A percentile compares a stretch with the other conserved stretches of the same genome.
phyloP scores from a whole-genome alignment of 2,888 invertebrate species.

The Eupithecia insigniata region DNA sequence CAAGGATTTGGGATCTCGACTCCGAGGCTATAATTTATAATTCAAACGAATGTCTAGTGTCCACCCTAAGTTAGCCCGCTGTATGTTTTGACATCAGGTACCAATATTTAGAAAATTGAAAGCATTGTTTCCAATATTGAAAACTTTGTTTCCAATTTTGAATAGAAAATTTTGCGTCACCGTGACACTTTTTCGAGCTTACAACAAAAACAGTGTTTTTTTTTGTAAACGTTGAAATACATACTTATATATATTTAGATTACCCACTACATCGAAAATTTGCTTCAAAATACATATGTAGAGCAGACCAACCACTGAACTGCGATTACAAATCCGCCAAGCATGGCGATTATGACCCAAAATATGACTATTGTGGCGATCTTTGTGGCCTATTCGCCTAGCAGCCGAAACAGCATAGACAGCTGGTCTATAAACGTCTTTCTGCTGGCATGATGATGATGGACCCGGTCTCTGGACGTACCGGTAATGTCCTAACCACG shows the following conservation, averaged over 20 bases:
- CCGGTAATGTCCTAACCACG: slow-evolving; percentile 28
- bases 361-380: neutral
- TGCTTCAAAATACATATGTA: neutral
- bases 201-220: too few relatives aligned
- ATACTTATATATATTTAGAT: too few relatives aligned
- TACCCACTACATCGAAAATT: neutral
- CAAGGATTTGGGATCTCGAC: slow-evolving; percentile 13
- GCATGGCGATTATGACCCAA: neutral
- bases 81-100: neutral
- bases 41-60: neutral
- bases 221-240: too few relatives aligned
- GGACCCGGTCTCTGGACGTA: slow-evolving; percentile 5
- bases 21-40: neutral
- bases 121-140: neutral
- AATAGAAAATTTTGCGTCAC: neutral
- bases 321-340: neutral
- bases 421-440: neutral
- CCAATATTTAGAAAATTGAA: neutral
- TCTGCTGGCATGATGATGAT: neutral
- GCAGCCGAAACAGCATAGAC: too few relatives aligned
- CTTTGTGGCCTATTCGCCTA: neutral
- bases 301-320: neutral
- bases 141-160: neutral
- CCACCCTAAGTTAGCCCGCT: neutral
- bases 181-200: neutral